A percentile compares a stretch with the other conserved stretches of the same genome.
Conservation (phyloP, 2,113 vertebrate genomes). For the Peromyscus polionotus region DNA sequence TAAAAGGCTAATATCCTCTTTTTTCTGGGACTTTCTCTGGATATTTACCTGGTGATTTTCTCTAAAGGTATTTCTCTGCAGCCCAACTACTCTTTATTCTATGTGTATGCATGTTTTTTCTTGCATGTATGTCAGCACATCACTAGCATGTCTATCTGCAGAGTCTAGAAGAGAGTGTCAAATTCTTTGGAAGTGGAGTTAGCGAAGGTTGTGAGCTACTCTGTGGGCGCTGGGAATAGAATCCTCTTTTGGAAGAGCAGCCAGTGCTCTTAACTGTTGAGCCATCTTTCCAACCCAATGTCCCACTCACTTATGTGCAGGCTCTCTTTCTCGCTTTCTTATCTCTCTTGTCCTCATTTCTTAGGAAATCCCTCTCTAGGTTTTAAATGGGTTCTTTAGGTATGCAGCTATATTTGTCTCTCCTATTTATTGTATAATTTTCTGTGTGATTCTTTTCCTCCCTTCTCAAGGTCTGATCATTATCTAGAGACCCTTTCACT, state of each 20-base stretch:
- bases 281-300: background rate
- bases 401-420: background rate
- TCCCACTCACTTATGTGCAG: background rate
- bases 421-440: background rate
- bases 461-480: background rate
- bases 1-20: background rate
- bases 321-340: background rate
- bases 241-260: background rate
- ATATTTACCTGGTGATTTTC: background rate
- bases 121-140: background rate
- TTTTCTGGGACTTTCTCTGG: background rate
- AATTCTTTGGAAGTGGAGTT: background rate
- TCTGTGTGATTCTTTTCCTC: background rate
- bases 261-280: background rate
- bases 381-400: background rate
- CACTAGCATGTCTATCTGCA: background rate
- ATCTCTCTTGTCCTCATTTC: background rate
- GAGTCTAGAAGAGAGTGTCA: background rate
- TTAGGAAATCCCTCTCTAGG: background rate
- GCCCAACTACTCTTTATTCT: background rate
- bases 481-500: background rate
- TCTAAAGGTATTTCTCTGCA: background rate
- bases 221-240: background rate
- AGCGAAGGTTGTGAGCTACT: background rate
- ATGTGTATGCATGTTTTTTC: background rate